phyloP scores from a whole-genome alignment of 2,888 invertebrate species.

The Octonoba sinensis region DNA sequence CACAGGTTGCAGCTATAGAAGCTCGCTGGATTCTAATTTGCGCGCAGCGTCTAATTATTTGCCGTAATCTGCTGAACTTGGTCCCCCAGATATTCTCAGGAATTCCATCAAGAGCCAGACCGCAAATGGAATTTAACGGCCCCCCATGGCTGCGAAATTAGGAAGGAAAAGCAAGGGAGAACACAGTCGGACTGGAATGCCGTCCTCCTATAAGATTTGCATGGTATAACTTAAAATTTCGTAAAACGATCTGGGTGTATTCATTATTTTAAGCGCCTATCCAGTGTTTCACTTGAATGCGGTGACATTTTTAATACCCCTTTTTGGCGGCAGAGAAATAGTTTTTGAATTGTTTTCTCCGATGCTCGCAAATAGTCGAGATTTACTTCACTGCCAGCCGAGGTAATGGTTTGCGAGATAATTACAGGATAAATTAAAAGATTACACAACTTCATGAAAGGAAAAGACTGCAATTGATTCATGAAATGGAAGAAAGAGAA shows the following conservation, averaged over 20 bases:
- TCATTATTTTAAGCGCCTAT: conserved; percentile 38
- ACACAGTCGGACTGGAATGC: conserved; percentile 39
- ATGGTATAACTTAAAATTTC: conserved; percentile 45
- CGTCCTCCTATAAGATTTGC: conserved; percentile 17
- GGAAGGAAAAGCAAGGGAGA: conserved; percentile 22
- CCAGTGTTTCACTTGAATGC: conserved; percentile 3
- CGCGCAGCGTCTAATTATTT: conserved; percentile 52
- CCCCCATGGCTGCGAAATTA: conserved; percentile 21
- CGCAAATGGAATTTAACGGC: conserved; percentile 57
- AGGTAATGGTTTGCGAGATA: conserved; percentile 1
- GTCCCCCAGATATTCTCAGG: conserved; percentile 33
- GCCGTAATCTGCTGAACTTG: conserved; percentile 44
- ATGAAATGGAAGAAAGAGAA: no score
- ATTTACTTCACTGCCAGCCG: neutral
- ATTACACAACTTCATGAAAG: neutral
- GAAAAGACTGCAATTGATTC: no score
- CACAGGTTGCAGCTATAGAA: conserved; percentile 28
- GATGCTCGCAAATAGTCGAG: neutral
- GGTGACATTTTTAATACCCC: conserved; percentile 21
- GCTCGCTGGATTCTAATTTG: conserved; percentile 39
- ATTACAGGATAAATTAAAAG: conserved; percentile 17
- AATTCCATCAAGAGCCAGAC: conserved; percentile 51
- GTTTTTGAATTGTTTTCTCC: conserved; percentile 32
- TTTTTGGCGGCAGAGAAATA: conserved; percentile 20
- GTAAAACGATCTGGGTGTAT: conserved; percentile 40